Evolutionary conservation across 2,888 invertebrate genomes (phyloP).

Genomic region (Notocelia uddmanniana): DNA sequence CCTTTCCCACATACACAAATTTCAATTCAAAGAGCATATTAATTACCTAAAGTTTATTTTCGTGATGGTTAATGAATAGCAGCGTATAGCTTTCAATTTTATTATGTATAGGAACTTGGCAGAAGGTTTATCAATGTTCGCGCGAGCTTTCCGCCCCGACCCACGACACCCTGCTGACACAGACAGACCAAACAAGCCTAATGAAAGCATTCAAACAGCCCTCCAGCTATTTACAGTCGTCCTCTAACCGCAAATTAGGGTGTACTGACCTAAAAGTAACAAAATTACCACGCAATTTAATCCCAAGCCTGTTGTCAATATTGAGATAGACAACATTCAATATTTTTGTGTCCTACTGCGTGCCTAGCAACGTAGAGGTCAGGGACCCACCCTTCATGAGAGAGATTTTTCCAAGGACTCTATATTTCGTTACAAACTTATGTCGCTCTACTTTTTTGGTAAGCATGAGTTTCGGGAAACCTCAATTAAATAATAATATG

Average conservation of each 20-base stretch:
- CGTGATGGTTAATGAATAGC: too few relatives aligned
- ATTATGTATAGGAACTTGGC: constrained; percentile 14
- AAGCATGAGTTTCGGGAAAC: too few relatives aligned
- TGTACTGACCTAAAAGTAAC: constrained; percentile 37
- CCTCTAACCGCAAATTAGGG: constrained; percentile 24
- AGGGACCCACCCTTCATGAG: constrained; percentile 19
- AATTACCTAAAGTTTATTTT: too few relatives aligned
- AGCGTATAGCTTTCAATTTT: too few relatives aligned
- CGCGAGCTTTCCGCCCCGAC: background rate
- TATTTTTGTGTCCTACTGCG: constrained; percentile 28
- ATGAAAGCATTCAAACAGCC: constrained; percentile 39
- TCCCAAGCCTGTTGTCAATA: constrained; percentile 25
- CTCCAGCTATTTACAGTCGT: constrained; percentile 37
- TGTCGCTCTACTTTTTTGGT: background rate
- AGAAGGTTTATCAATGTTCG: background rate
- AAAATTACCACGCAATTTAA: constrained; percentile 38
- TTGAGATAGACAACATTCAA: constrained; percentile 25
- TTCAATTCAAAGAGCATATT: too few relatives aligned
- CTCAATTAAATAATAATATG: too few relatives aligned
- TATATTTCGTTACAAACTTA: background rate
- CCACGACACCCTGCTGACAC: constrained; percentile 26
- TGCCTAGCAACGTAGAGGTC: constrained; percentile 30
- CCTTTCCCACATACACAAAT: too few relatives aligned
- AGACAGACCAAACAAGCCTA: constrained; percentile 24
- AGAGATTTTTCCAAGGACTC: background rate